Evolutionary conservation across 2,113 vertebrate species (phyloP).

Genomic region (Micromys minutus): DNA sequence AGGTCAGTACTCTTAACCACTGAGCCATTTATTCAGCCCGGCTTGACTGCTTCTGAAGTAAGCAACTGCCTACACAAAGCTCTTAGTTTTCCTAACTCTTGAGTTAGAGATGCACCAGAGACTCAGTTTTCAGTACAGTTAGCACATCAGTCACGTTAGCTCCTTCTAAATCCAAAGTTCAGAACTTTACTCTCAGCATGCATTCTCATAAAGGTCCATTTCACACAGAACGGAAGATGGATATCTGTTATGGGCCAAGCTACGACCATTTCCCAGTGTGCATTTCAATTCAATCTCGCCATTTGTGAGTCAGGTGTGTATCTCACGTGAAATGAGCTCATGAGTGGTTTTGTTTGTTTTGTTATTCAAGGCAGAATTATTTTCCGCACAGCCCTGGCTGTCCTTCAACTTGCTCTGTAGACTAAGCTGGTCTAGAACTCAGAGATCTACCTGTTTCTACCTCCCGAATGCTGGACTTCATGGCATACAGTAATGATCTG

Average conservation of each 20-base stretch:
- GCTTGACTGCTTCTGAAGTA: neutral
- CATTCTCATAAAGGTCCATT: neutral
- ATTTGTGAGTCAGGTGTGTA: neutral
- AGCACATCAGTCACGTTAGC: neutral
- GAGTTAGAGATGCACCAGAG: neutral
- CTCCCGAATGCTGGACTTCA: neutral
- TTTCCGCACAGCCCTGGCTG: neutral
- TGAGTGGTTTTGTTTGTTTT: neutral
- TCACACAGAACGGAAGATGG: neutral
- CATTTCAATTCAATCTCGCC: neutral
- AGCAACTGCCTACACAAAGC: slow-evolving; percentile 2
- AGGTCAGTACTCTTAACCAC: too few species aligned
- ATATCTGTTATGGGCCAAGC: neutral
- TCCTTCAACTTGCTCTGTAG: neutral
- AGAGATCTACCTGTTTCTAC: neutral
- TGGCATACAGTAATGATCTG: neutral
- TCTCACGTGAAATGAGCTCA: neutral
- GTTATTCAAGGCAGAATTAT: neutral
- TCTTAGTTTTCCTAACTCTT: neutral
- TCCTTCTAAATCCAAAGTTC: neutral
- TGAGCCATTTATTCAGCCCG: too few species aligned
- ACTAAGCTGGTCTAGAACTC: neutral
- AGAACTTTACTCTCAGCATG: slow-evolving; percentile 40
- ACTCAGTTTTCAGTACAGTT: neutral
- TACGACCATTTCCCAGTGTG: neutral